Evolutionary conservation across 2,888 invertebrate genomes (phyloP).

Genomic region (Sminthurinus aureus): DNA sequence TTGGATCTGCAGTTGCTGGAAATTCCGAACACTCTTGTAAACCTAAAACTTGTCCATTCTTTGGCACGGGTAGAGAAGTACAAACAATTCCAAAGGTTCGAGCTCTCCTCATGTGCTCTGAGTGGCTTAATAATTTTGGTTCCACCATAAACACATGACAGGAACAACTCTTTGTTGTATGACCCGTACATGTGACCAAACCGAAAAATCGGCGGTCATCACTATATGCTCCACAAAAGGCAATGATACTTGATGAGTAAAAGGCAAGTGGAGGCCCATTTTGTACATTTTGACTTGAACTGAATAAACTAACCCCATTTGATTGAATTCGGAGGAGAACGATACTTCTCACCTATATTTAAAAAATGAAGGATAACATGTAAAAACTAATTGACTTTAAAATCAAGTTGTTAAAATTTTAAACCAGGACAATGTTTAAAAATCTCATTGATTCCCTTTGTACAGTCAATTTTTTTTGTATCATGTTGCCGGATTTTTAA

Average conservation of each 20-base stretch:
- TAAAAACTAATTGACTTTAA: no score
- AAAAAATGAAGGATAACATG: no score
- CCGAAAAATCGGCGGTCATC: conserved; percentile 94
- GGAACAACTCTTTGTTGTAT: conserved; percentile 64
- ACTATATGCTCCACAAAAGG: conserved; percentile 87
- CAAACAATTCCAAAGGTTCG: conserved; percentile 86
- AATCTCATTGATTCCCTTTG: no score
- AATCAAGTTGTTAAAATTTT: no score
- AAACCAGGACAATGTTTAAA: no score
- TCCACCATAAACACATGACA: conserved; percentile 96
- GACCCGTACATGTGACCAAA: conserved; percentile 80
- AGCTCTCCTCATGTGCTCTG: conserved; percentile 79
- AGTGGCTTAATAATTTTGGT: conserved; percentile 83
- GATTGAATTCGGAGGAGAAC: conserved; percentile 57
- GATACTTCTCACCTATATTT: conserved; percentile 55
- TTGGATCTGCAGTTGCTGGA: conserved; percentile 79
- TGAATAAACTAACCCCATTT: conserved; percentile 58
- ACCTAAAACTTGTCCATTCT: conserved; percentile 58
- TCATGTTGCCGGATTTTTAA: no score
- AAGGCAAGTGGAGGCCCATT: conserved; percentile 58
- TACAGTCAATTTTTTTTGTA: no score
- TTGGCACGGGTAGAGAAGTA: conserved; percentile 74
- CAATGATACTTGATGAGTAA: conserved; percentile 66
- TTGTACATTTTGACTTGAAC: conserved; percentile 58
- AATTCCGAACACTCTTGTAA: conserved; percentile 72